These are phyloP conservation scores for Zosterops borbonicus DNA, from an alignment of 2,113 vertebrate genomes.

Conservation along the genomic window DNA sequence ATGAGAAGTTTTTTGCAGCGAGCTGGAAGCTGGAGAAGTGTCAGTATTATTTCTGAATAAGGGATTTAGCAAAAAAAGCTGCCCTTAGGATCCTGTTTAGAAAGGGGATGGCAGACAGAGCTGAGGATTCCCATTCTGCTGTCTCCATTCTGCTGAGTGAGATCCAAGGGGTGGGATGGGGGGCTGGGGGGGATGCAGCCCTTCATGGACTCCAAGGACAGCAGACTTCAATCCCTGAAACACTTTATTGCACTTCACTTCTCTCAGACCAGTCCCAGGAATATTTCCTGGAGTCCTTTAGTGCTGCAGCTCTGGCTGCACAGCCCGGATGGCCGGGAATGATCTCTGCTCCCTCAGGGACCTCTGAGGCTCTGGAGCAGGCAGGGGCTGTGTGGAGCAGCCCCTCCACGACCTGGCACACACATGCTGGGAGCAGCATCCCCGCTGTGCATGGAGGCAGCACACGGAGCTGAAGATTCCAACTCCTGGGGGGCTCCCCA, in stretches of 20 bases:
- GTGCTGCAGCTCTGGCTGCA: not conserved
- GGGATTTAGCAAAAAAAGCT: not conserved
- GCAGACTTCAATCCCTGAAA: not conserved
- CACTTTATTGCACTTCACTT: accelerated
- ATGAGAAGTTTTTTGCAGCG: not conserved
- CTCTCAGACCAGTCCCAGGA: not conserved
- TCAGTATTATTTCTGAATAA: not conserved
- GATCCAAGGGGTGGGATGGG: not conserved
- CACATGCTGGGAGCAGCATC: not conserved
- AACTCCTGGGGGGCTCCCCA: not conserved
- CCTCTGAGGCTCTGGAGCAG: accelerated
- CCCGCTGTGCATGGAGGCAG: accelerated
- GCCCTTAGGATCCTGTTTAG: not conserved
- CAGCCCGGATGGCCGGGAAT: not conserved
- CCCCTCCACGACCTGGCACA: accelerated
- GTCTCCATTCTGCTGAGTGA: not conserved
- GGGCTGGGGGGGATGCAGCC: not conserved
- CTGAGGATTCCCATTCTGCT: not conserved
- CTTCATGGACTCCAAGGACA: too few relatives aligned
- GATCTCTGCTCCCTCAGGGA: not conserved
- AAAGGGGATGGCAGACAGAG: not conserved
- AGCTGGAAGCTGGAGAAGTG: not conserved
- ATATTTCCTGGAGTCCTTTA: not conserved
- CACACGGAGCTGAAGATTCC: not conserved
- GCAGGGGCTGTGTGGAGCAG: not conserved